Evolutionary conservation across 2,797 vertebrate genomes (phyloP).

Genomic region (Aldrovandia affinis): DNA sequence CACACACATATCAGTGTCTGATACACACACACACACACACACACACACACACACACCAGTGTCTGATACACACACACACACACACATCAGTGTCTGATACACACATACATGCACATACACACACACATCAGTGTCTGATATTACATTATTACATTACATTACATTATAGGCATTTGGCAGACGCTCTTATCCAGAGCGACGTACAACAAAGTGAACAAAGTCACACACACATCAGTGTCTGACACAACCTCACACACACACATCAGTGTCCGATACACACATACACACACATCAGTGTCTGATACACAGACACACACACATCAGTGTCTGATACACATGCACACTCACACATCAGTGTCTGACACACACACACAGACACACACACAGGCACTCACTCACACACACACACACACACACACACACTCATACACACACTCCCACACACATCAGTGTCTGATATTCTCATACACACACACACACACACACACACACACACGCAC

Average conservation of each 20-base stretch:
- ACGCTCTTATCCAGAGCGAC: no score
- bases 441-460: not conserved
- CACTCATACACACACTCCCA: no score
- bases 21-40: slow-evolving; percentile 23
- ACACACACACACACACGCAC: not conserved
- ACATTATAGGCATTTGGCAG: no score
- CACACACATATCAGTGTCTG: not conserved
- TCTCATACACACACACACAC: not conserved
- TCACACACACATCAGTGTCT: not conserved
- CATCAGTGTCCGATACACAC: not conserved
- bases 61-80: slow-evolving; percentile 9
- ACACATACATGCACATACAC: slow-evolving; percentile 13
- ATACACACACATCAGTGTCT: slow-evolving; percentile 10
- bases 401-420: no score
- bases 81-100: not conserved
- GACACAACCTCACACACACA: slow-evolving; percentile 13
- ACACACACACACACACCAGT: no score
- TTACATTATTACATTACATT: no score
- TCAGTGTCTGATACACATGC: slow-evolving; percentile 39
- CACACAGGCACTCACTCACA: no score
- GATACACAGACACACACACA: not conserved
- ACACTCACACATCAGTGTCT: not conserved
- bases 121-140: slow-evolving; percentile 11
- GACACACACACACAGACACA: not conserved
- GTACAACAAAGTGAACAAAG: no score